Evolutionary conservation across 2,113 vertebrate genomes (phyloP).

Genomic region (Clinocottus analis): DNA sequence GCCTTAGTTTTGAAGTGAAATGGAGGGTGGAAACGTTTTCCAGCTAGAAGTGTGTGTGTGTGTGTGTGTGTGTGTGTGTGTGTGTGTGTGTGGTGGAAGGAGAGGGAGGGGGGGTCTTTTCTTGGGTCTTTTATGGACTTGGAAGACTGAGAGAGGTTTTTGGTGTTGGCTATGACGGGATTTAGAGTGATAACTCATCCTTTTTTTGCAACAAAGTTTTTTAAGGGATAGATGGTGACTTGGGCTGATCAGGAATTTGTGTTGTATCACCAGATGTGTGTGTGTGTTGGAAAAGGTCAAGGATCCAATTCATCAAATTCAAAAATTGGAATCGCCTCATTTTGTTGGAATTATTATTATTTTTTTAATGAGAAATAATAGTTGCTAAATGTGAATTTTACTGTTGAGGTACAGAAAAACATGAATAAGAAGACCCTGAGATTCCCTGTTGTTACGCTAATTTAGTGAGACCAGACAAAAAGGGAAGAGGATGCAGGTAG

Average conservation of each 20-base stretch:
- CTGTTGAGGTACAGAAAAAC: not conserved
- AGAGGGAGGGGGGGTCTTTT: slow-evolving; percentile 25
- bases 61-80: no score
- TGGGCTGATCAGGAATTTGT: not conserved
- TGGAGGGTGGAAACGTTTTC: slow-evolving; percentile 55
- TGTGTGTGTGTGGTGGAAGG: no score
- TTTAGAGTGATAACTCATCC: slow-evolving; percentile 7
- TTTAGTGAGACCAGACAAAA: not conserved
- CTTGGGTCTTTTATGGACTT: not conserved
- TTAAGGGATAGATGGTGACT: not conserved
- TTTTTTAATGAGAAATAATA: no score
- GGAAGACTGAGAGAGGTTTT: slow-evolving; percentile 8
- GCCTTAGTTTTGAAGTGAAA: slow-evolving; percentile 51
- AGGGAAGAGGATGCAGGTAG: not conserved
- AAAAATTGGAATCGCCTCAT: not conserved
- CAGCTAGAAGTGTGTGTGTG: slow-evolving; percentile 13
- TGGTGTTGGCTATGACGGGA: not conserved
- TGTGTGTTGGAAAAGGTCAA: not conserved
- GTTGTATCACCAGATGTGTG: not conserved
- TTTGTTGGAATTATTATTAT: no score
- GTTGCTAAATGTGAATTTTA: not conserved
- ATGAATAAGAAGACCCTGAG: not conserved
- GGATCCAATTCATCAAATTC: not conserved
- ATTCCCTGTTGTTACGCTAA: not conserved
- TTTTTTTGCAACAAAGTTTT: not conserved